These are phyloP conservation scores for Oryzias sinensis DNA, from an alignment of 2,797 vertebrate genomes.

Conservation along the genomic window DNA sequence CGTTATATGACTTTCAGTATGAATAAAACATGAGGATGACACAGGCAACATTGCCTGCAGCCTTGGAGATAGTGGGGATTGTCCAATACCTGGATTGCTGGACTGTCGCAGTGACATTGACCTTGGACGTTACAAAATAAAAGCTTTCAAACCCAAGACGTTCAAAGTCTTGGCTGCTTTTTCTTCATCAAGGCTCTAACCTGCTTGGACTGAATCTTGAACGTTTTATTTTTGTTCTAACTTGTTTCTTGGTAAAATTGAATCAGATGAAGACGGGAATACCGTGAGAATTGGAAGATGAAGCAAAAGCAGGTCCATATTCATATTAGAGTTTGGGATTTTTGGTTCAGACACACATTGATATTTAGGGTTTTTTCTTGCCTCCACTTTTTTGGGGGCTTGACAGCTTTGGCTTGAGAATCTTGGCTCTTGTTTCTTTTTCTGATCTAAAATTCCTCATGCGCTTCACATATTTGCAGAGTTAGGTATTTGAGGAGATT, in stretches of 20 bases:
- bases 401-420: conserved; percentile 62
- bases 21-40: conserved; percentile 77
- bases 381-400: conserved; percentile 28
- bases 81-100: conserved; percentile 51
- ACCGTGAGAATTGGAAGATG: neutral
- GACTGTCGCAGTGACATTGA: conserved; percentile 53
- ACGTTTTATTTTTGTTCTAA: conserved; percentile 26
- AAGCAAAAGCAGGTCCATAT: conserved; percentile 1
- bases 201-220: conserved; percentile 44
- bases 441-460: conserved; percentile 57
- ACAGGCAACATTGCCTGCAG: conserved; percentile 70
- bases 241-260: conserved; percentile 22
- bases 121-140: conserved; percentile 58
- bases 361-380: conserved; percentile 41
- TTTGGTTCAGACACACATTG: conserved; percentile 40
- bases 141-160: conserved; percentile 45
- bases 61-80: conserved; percentile 65
- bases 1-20: conserved; percentile 66
- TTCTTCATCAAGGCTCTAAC: conserved; percentile 30
- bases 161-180: conserved; percentile 16
- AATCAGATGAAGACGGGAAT: conserved; percentile 32
- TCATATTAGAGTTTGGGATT: conserved; percentile 44
- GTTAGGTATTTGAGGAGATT: conserved; percentile 52
- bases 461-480: conserved; percentile 51
- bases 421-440: conserved; percentile 41